Evolutionary conservation across 2,888 invertebrate species (phyloP).

Genomic region (Hirtodrosophila duncani): DNA sequence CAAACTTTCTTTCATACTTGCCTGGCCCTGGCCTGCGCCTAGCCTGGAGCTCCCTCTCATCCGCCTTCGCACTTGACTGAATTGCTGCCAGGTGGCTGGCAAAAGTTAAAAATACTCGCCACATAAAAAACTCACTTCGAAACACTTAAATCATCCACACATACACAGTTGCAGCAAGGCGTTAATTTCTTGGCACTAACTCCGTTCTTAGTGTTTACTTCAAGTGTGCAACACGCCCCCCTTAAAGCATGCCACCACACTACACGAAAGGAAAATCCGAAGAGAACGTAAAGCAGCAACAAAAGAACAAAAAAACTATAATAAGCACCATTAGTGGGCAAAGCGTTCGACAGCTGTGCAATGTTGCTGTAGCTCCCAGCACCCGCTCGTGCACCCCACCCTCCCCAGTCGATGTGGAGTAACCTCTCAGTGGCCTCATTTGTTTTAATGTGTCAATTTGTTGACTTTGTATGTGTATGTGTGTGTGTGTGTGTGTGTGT

Average conservation of each 20-base stretch:
- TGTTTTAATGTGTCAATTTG: slow-evolving; percentile 73
- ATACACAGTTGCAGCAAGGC: slow-evolving; percentile 46
- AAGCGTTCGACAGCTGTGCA: slow-evolving; percentile 12
- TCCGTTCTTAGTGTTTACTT: slow-evolving; percentile 33
- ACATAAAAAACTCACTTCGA: slow-evolving; percentile 13
- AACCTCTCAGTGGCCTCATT: slow-evolving; percentile 65
- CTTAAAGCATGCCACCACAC: slow-evolving; percentile 3
- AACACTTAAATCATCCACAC: slow-evolving; percentile 42
- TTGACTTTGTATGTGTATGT: slow-evolving; percentile 44
- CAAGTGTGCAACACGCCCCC: slow-evolving; percentile 23
- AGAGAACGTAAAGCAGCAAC: neutral
- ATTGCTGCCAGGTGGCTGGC: no score
- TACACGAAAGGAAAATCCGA: no score
- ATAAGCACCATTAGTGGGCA: slow-evolving; percentile 61
- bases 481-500: slow-evolving; percentile 2
- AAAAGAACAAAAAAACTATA: slow-evolving; percentile 45
- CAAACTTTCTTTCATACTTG: slow-evolving; percentile 50
- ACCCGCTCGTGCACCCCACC: slow-evolving; percentile 6
- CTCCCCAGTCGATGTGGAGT: slow-evolving; percentile 58
- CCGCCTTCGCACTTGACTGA: no score
- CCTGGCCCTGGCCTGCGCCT: slow-evolving; percentile 18
- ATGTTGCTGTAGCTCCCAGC: neutral
- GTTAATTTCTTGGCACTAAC: slow-evolving; percentile 63
- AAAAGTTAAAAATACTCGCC: slow-evolving; percentile 1
- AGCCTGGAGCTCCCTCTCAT: no score